A percentile compares a stretch with the other conserved stretches of the same genome.
phyloP scores from a whole-genome alignment of 2,797 vertebrate genomes.

The Pelodytes ibericus region DNA sequence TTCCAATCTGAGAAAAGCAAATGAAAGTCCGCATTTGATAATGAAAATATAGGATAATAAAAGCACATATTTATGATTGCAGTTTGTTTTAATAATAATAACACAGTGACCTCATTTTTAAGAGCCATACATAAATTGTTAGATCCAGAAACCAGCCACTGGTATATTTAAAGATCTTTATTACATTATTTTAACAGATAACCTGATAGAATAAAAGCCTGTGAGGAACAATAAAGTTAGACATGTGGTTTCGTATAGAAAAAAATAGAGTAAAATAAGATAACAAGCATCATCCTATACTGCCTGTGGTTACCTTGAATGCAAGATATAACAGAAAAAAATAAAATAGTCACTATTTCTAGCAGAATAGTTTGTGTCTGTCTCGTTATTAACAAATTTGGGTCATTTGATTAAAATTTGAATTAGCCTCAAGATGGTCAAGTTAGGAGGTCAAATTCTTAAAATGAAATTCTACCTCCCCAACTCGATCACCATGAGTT shows the following conservation, averaged over 20 bases:
- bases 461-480: no score
- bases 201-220: constrained; percentile 34
- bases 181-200: constrained; percentile 38
- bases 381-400: not conserved
- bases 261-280: constrained; percentile 3
- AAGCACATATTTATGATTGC: constrained; percentile 23
- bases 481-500: no score
- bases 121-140: not conserved
- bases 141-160: constrained; percentile 9
- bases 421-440: no score
- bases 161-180: constrained; percentile 33
- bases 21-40: constrained; percentile 2
- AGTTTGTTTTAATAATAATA: constrained; percentile 13
- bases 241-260: constrained; percentile 18
- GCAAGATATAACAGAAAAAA: constrained; percentile 6
- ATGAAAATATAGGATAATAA: constrained; percentile 34
- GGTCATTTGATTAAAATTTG: no score
- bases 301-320: constrained; percentile 24
- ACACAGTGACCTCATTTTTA: constrained; percentile 28
- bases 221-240: not conserved
- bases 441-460: no score
- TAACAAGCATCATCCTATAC: constrained; percentile 12
- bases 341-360: not conserved
- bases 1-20: not conserved
- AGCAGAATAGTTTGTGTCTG: constrained; percentile 12